Base-by-base conservation (phyloP, 2,888 invertebrate genomes). In the Acanthococcus lagerstroemiae region DNA sequence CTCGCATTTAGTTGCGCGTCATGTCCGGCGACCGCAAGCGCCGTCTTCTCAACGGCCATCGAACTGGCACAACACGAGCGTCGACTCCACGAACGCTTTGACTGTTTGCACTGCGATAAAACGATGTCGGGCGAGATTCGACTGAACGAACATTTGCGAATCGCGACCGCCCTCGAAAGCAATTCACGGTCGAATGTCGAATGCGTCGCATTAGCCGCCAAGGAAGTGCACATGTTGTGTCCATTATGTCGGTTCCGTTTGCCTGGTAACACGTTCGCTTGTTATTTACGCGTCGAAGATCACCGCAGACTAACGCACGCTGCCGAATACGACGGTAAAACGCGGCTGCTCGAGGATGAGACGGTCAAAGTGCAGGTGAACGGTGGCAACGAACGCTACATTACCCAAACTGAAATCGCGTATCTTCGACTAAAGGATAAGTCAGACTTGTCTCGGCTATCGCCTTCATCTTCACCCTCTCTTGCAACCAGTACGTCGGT, bases 141-240 rank as follows among this genome's bases (percentile, higher is more conserved):
- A 1, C 24, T 60, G 12, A 17, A 48, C n/a, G 5, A 60, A 24
- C 60, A 60, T 24, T 25, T 48, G 3, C n/a, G 24, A 1, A 9
- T 22, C 12, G 24, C 60, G 26, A 12, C 19, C 15, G 46, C 46
- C 46, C 19, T 45, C 4, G 46, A 15, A 19, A 48, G 25, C 12
- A 60, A 19, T 3, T 48, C 22, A 9, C 46, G 46, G 9, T 21
- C 48, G 3, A 48, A 60, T 26, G 12, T 3, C 17, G 50, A 19
- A 21, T 60, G 60, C 25, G 25, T 48, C 5, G n/a, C 60, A 17
- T 12, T 5, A 12, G 46, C 24, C 4, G 27, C 22, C n/a, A 21
- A 46, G 9, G 60, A 24, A 1, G 48, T 60, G 1, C 24, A 26
- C 21, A 60, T 60, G 60, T 48, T 60, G 48, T 60, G 60, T n/a